Conservation (phyloP, 2,113 vertebrate species). For the Siphamia tubifer region DNA sequence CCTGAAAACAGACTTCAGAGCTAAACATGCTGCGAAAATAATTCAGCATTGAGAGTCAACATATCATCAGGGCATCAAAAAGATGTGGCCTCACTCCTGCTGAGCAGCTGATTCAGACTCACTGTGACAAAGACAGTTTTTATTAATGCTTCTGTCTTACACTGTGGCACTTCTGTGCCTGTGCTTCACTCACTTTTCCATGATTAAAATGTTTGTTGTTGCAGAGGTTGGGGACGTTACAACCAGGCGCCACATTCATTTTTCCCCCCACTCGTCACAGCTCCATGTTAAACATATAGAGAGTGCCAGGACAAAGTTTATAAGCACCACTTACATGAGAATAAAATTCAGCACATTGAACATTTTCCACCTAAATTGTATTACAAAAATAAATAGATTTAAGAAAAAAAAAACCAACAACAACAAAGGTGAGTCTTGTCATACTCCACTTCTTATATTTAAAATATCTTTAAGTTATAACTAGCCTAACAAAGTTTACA, state of each 20-base stretch:
- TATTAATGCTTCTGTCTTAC: background rate
- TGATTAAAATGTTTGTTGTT: background rate
- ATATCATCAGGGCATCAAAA: background rate
- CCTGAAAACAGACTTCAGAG: background rate
- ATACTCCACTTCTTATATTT: no score
- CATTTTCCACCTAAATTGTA: no score
- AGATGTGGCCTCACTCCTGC: background rate
- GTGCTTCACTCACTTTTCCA: background rate
- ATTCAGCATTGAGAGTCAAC: background rate
- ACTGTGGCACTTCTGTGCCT: background rate
- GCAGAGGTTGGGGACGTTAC: background rate
- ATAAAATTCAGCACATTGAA: no score
- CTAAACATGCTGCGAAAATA: conserved; percentile 7
- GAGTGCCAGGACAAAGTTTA: no score
- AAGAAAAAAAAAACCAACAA: no score
- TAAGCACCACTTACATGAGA: no score
- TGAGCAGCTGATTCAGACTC: background rate
- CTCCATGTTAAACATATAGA: no score
- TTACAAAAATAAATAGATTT: no score
- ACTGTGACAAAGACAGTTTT: background rate
- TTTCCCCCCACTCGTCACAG: no score
- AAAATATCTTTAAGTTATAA: no score
- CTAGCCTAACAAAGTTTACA: no score
- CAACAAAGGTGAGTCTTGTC: no score
- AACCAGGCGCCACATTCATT: background rate